Evolutionary conservation across 2,888 invertebrate species (phyloP), one percentile per base, ranked within the genome.

Genomic region (Willowsia nigromaculata): DNA sequence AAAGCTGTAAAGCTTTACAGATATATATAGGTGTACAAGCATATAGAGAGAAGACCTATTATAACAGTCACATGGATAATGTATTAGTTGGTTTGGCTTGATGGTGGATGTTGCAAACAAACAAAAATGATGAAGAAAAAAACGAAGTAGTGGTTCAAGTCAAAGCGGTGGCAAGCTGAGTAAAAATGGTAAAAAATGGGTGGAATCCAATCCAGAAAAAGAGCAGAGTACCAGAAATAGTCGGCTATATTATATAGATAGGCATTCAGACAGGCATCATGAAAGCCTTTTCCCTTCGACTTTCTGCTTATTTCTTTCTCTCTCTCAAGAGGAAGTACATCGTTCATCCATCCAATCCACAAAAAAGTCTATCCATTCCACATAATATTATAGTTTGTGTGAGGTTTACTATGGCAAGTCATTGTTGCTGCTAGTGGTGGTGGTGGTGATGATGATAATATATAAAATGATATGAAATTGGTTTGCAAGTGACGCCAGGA

Each of bases 401-500:
- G 15, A 56, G 22, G 65, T 65, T n/a, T 33, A 30, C 30, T n/a
- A n/a, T n/a, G n/a, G n/a, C 40, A 76, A 50, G 47, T 76, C 76
- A 76, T 76, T 76, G 71, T 71, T 71, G 56, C 56, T 56, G 22
- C 56, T 56, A 56, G 4, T 56, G 22, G 3, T 62, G 27, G 7
- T 56, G 56, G 7, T 30, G 62, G 1, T 30, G 47, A 76, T 76
- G 76, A 76, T 50, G 50, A 76, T 50, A 76, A 87, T 87, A 88
- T 88, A 88, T 47, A 78, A 88, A 88, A 88, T 84, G 84, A 84
- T 88, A 84, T 84, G 88, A 84, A 88, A 88, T 84, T 84, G 88
- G 88, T 88, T 88, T 88, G 88, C 84, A 84, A 84, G 88, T 84
- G 88, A 88, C 88, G 83, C 88, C 88, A 88, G 84, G 53, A 88